A percentile compares a stretch with the other conserved stretches of the same genome.
Evolutionary conservation across 2,888 invertebrate species (phyloP).

Genomic region (Spodoptera exigua): DNA sequence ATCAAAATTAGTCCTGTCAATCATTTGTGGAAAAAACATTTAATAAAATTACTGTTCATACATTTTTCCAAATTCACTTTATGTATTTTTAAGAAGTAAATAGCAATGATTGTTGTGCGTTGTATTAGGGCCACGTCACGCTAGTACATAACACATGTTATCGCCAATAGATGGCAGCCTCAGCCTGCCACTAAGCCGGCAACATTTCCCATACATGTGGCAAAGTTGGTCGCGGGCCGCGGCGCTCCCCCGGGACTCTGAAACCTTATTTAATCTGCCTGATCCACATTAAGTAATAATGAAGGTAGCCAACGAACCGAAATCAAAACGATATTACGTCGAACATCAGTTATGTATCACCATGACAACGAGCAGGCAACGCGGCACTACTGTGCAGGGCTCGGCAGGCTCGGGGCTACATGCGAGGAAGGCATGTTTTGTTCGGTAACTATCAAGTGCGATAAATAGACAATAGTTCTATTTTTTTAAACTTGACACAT

Average conservation of each 20-base stretch:
- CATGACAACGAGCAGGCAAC: background rate
- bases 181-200: constrained; percentile 42
- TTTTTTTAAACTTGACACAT: too few relatives aligned
- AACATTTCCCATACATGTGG: constrained; percentile 31
- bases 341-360: constrained; percentile 12
- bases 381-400: background rate
- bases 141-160: constrained; percentile 35
- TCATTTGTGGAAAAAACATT: constrained; percentile 1
- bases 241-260: constrained; percentile 12
- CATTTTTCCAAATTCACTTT: constrained; percentile 5
- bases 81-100: constrained; percentile 6
- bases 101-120: constrained; percentile 1
- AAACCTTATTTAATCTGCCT: constrained; percentile 40
- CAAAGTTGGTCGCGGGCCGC: constrained; percentile 17
- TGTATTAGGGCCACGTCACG: too few relatives aligned
- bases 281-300: constrained; percentile 37
- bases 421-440: too few relatives aligned
- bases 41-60: constrained; percentile 8
- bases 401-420: too few relatives aligned
- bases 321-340: constrained; percentile 22
- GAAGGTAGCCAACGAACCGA: constrained; percentile 20
- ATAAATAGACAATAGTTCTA: too few relatives aligned
- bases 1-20: background rate
- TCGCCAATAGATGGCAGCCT: constrained; percentile 36
- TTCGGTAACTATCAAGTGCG: too few relatives aligned